A percentile compares a stretch with the other conserved stretches of the same genome.
phyloP scores from a whole-genome alignment of 1,140 invertebrate species.

The Galleria mellonella region DNA sequence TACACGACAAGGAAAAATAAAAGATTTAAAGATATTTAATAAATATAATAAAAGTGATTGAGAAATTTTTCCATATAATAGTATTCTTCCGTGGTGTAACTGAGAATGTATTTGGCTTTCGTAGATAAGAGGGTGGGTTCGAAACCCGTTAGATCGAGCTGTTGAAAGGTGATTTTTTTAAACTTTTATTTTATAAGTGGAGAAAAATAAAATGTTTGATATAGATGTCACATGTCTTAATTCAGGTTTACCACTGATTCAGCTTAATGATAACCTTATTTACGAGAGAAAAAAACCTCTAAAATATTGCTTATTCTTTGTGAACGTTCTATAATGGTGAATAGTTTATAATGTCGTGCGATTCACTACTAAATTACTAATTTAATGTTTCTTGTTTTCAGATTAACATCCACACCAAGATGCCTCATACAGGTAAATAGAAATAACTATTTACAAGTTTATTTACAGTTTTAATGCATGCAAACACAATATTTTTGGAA shows the following conservation, averaged over 20 bases:
- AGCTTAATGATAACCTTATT: conserved; percentile 26
- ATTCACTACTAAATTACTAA: conserved; percentile 6
- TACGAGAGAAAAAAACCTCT: conserved; percentile 24
- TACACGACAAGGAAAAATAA: conserved; percentile 3
- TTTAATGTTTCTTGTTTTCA: conserved; percentile 37
- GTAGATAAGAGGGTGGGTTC: no score
- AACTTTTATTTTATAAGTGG: no score
- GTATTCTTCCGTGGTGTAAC: no score
- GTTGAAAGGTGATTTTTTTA: no score
- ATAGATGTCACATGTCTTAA: conserved; percentile 58
- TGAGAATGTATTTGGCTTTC: no score
- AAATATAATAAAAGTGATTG: not conserved
- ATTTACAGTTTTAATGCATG: conserved; percentile 8
- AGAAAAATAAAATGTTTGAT: no score
- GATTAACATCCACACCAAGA: conserved; percentile 21
- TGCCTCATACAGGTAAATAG: conserved; percentile 65
- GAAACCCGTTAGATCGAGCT: no score
- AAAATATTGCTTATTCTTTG: conserved; percentile 14
- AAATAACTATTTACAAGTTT: no score
- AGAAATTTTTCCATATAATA: not conserved
- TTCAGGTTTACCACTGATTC: conserved; percentile 32
- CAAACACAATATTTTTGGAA: no score
- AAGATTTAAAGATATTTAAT: no score
- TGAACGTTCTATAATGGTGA: not conserved
- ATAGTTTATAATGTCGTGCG: conserved; percentile 1